phyloP scores from a whole-genome alignment of 2,797 vertebrate genomes.

The Scolopax rusticola region DNA sequence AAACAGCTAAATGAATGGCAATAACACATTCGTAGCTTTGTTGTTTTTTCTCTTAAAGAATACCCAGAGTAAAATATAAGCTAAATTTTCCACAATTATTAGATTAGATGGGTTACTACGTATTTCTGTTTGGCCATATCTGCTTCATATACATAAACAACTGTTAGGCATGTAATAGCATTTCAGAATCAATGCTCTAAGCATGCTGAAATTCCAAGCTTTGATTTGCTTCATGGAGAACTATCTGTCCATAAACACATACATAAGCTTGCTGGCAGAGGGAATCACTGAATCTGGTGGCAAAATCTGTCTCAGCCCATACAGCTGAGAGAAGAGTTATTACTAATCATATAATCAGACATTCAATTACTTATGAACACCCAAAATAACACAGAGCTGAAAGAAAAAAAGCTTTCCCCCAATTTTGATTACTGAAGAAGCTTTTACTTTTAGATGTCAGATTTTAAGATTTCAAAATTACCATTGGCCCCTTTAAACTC shows the following conservation, averaged over 20 bases:
- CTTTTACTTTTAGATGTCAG: not conserved
- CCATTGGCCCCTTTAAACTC: not conserved
- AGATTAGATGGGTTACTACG: not conserved
- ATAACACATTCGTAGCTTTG: not conserved
- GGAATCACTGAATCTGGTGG: not conserved
- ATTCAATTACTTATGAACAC: not conserved
- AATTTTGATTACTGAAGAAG: not conserved
- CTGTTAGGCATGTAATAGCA: not conserved
- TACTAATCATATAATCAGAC: not conserved
- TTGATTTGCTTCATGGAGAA: not conserved
- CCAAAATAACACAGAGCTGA: not conserved
- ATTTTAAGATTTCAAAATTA: not conserved
- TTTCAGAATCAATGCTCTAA: not conserved
- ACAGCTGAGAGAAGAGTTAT: not conserved
- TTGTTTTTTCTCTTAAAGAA: not conserved
- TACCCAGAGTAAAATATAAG: not conserved
- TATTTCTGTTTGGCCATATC: not conserved
- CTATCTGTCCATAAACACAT: not conserved
- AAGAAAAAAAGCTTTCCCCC: not conserved
- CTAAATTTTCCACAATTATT: not conserved
- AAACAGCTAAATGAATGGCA: not conserved
- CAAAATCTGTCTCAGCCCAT: not conserved
- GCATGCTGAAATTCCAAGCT: not conserved
- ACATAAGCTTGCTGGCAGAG: not conserved
- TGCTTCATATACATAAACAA: not conserved